Conservation (phyloP, 2,888 invertebrate genomes). For the Leptinotarsa juncta region DNA sequence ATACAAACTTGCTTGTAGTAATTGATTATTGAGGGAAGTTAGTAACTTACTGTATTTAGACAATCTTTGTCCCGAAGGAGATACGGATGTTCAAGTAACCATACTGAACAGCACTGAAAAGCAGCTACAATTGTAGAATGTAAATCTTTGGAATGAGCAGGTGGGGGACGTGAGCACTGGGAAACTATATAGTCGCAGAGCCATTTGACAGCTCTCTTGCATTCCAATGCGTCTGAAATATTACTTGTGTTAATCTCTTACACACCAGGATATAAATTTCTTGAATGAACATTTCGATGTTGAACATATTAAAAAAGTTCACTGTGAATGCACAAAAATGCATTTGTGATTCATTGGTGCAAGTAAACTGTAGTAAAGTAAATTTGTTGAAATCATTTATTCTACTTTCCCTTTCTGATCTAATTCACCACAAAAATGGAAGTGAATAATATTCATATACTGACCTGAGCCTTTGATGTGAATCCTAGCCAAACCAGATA, state of each 20-base stretch:
- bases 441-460: conserved; percentile 32
- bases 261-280: too few relatives aligned
- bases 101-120: conserved; percentile 89
- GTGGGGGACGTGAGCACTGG: conserved; percentile 95
- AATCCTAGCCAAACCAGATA: conserved; percentile 91
- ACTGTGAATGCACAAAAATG: too few relatives aligned
- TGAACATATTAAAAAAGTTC: too few relatives aligned
- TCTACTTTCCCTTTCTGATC: not conserved
- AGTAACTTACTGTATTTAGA: conserved; percentile 78
- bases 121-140: conserved; percentile 96
- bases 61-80: conserved; percentile 92
- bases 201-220: conserved; percentile 95
- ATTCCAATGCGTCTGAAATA: conserved; percentile 82
- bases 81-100: conserved; percentile 92
- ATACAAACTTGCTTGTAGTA: too few relatives aligned
- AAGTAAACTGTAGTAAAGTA: too few relatives aligned
- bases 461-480: conserved; percentile 89
- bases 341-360: too few relatives aligned
- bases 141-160: conserved; percentile 91
- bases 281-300: too few relatives aligned
- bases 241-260: not conserved
- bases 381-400: not conserved
- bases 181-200: conserved; percentile 97
- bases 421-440: not conserved
- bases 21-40: not conserved